Evolutionary conservation across 2,797 vertebrate species (phyloP).

Genomic region (Alauda arvensis): DNA sequence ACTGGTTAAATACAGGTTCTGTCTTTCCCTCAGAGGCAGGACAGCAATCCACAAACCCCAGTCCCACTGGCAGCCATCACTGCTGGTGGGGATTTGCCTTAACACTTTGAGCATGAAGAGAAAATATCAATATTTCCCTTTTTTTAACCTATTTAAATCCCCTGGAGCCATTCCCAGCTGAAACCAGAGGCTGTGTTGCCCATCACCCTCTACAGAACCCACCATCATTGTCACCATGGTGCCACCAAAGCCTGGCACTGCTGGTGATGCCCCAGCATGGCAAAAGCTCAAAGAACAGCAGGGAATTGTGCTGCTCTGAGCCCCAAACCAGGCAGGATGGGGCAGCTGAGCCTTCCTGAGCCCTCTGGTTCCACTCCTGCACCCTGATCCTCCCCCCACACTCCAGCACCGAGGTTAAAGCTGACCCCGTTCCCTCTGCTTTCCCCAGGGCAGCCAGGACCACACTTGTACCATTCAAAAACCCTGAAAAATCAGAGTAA

Average conservation of each 20-base stretch:
- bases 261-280: neutral
- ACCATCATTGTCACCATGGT: accelerated
- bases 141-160: neutral
- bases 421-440: neutral
- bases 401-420: accelerated
- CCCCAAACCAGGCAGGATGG: neutral
- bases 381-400: accelerated
- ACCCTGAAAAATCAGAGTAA: neutral
- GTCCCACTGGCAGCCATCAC: accelerated
- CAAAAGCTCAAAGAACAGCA: neutral
- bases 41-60: neutral
- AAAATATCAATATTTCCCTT: neutral
- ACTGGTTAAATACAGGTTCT: neutral
- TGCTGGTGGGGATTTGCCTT: neutral
- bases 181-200: neutral
- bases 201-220: neutral
- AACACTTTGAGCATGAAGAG: accelerated
- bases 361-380: accelerated
- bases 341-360: neutral
- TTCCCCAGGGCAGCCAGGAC: neutral
- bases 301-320: neutral
- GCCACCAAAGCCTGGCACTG: neutral
- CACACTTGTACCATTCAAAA: neutral
- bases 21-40: neutral
- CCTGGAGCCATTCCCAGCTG: neutral